phyloP scores from a whole-genome alignment of 2,113 vertebrate species.

The Tenebrosternarchus preto region DNA sequence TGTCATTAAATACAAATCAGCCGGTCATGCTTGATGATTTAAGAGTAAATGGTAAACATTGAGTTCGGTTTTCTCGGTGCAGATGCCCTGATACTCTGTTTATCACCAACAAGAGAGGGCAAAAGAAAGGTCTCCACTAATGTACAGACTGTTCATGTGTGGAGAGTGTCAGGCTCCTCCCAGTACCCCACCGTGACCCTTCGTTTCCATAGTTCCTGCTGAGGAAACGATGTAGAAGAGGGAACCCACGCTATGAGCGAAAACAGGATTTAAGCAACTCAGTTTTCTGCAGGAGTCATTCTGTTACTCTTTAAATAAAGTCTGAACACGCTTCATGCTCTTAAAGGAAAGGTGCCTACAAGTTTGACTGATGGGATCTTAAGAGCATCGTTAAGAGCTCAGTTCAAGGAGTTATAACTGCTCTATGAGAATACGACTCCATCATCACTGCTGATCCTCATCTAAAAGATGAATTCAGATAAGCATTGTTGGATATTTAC shows the following conservation, averaged over 20 bases:
- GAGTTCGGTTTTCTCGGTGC: neutral
- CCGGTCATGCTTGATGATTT: slow-evolving; percentile 13
- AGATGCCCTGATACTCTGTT: neutral
- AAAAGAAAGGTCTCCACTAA: neutral
- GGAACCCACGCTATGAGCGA: neutral
- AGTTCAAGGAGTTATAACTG: neutral
- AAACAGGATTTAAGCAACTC: neutral
- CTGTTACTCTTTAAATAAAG: neutral
- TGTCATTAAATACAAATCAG: slow-evolving; percentile 23
- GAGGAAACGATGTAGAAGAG: neutral
- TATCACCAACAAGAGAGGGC: neutral
- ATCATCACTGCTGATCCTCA: neutral
- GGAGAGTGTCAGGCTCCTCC: neutral
- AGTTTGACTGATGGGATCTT: neutral
- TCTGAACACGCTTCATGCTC: neutral
- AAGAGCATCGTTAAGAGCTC: neutral
- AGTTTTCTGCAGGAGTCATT: neutral
- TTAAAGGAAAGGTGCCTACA: neutral
- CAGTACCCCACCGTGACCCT: no score
- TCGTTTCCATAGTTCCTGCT: neutral
- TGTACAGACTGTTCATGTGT: neutral
- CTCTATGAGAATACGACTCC: neutral
- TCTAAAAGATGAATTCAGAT: no score
- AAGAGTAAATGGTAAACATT: slow-evolving; percentile 11
- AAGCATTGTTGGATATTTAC: no score